Evolutionary conservation across 2,888 invertebrate genomes (phyloP), one percentile per base, ranked within the genome.

Genomic region (Axea sp.): DNA sequence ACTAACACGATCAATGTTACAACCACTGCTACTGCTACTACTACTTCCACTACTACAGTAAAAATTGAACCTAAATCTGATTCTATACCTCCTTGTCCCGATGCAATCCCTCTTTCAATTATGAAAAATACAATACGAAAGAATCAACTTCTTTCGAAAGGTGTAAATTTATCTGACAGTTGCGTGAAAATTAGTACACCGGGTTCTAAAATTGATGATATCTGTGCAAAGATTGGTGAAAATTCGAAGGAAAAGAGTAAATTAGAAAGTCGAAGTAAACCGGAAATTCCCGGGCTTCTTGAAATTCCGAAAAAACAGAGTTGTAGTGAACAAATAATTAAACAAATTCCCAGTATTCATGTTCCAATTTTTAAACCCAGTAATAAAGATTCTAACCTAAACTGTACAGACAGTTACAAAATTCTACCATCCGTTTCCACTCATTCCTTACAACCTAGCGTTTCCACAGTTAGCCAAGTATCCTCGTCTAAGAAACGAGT

Each of bases 161-260:
- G 86, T 14, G 80, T 82, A 0, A 84, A 82, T 51, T 60, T 85
- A 0, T 86, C 85, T 14, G 86, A 87, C 8, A 86, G 86, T 9
- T 85, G 84, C 22, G 82, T 82, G 0, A 87, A 87, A 55, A 86
- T 86, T 3, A 83, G 85, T 6, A 78, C 80, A 0, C 83, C 81
- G 0, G 84, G 86, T 1, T 86, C 86, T 0, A 87, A 87, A 22
- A 86, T 87, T 1, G 86, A 87, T 15, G 86, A 86, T 12, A 86
- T 86, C 12, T 87, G 87, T 17, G 86, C 86, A 0, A 87, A 87
- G 39, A 87, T 87, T 26, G 87, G 87, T 0, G 87, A 87, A 17
- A 86, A 82, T 41, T 82, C 87, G 0, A 86, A 87, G 26, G 87
- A 87, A 22, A 87, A 86, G 22, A 84, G 77, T 15, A 86, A 84